Conservation (phyloP, 1,140 invertebrate species). For the Hormaphis cornu region DNA sequence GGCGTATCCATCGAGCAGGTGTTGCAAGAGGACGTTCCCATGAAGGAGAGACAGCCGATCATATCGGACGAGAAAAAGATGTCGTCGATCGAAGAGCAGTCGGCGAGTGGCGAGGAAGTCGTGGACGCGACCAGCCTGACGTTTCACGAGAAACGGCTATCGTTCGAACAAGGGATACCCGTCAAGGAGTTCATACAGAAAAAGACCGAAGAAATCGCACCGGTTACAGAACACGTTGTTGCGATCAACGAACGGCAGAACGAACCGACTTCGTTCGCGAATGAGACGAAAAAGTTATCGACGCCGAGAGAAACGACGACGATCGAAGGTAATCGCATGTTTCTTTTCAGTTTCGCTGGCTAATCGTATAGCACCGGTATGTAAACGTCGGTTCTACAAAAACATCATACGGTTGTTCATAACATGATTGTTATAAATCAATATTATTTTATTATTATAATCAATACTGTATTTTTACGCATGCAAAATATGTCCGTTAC, state of each 20-base stretch:
- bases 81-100: not conserved
- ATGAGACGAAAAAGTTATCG: not conserved
- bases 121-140: slow-evolving; percentile 44
- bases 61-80: slow-evolving; percentile 34
- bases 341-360: not conserved
- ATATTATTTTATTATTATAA: too few species aligned
- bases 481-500: too few species aligned
- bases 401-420: too few species aligned
- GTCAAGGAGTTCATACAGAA: slow-evolving; percentile 21
- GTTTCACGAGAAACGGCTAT: slow-evolving; percentile 42
- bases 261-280: not conserved
- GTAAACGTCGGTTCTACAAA: too few species aligned
- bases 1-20: slow-evolving; percentile 33
- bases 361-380: too few species aligned
- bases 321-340: not conserved
- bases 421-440: too few species aligned
- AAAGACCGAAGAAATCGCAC: slow-evolving; percentile 35
- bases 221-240: not conserved
- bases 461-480: too few species aligned
- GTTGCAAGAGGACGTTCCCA: slow-evolving; percentile 10
- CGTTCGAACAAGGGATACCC: slow-evolving; percentile 45
- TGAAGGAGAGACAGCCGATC: slow-evolving; percentile 39
- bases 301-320: not conserved
- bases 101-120: not conserved
- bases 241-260: not conserved